Percentiles rank a stretch among this genome's conserved stretches.
These are phyloP conservation scores for Magallana gigas DNA, from an alignment of 1,140 invertebrate genomes.

Conservation along the genomic window DNA sequence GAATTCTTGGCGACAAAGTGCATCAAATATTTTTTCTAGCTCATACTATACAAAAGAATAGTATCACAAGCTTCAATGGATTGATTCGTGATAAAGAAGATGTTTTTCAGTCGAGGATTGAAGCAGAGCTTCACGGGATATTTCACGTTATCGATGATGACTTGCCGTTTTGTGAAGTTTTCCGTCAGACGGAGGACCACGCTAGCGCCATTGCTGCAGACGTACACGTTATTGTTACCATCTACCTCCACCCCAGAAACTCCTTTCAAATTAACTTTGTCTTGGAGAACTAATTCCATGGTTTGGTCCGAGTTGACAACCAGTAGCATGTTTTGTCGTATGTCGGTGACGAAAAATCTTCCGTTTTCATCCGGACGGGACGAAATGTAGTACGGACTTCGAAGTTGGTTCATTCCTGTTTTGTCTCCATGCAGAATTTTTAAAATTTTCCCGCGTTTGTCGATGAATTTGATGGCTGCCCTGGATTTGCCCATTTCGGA, in stretches of 20 bases:
- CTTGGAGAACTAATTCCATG: slow-evolving; percentile 14
- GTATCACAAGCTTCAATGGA: slow-evolving; percentile 14
- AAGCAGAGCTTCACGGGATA: slow-evolving; percentile 7
- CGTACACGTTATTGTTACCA: background rate
- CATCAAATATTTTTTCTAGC: background rate
- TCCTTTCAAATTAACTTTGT: background rate
- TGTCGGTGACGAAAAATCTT: background rate
- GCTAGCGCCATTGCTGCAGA: slow-evolving; percentile 20
- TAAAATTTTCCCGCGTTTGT: slow-evolving; percentile 11
- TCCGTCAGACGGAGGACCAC: background rate
- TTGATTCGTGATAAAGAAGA: slow-evolving; percentile 21
- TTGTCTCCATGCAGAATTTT: slow-evolving; percentile 1
- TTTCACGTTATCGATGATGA: background rate
- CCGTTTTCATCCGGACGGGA: background rate
- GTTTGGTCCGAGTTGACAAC: slow-evolving; percentile 9
- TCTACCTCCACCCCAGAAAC: background rate
- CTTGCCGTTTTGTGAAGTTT: background rate
- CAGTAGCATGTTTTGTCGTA: slow-evolving; percentile 21
- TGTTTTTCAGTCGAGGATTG: slow-evolving; percentile 18
- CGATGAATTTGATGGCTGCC: slow-evolving; percentile 17
- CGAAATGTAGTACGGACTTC: slow-evolving; percentile 13
- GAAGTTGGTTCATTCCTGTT: slow-evolving; percentile 1
- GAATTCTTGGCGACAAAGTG: no score
- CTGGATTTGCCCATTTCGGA: slow-evolving; percentile 22
- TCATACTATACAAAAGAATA: background rate